Percentiles rank a stretch among this genome's conserved stretches.
Conservation (phyloP, 2,113 vertebrate genomes). For the Thryonomys swinderianus region DNA sequence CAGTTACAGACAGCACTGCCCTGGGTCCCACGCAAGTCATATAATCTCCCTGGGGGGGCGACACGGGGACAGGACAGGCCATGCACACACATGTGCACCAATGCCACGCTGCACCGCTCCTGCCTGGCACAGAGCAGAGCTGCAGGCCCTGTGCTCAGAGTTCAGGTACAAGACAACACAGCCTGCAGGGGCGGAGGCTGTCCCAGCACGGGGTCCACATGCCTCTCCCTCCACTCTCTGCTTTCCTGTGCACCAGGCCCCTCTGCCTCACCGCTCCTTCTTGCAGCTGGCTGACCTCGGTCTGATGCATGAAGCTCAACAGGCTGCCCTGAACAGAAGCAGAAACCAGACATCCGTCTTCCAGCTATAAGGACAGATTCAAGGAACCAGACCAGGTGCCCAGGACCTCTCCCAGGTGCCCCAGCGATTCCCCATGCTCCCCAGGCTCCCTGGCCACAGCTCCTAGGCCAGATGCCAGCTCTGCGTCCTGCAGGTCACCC, state of each 20-base stretch:
- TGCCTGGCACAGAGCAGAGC: too few relatives aligned
- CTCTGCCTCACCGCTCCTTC: background rate
- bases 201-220: accelerated
- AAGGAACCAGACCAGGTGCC: background rate
- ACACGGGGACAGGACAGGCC: background rate
- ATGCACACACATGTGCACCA: background rate
- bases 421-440: background rate
- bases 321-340: constrained; percentile 54
- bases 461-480: background rate
- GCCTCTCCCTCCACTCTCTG: background rate
- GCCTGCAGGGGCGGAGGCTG: background rate
- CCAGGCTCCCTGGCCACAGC: background rate
- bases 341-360: constrained; percentile 45
- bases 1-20: background rate
- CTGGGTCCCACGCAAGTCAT: background rate
- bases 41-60: background rate
- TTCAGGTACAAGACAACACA: background rate
- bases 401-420: background rate
- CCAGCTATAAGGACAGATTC: background rate
- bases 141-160: background rate
- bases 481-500: background rate
- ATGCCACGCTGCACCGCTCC: background rate
- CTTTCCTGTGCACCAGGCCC: background rate
- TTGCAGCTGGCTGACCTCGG: background rate
- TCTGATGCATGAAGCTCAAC: background rate